phyloP scores from a whole-genome alignment of 2,797 vertebrate genomes.

The Enoplosus armatus region DNA sequence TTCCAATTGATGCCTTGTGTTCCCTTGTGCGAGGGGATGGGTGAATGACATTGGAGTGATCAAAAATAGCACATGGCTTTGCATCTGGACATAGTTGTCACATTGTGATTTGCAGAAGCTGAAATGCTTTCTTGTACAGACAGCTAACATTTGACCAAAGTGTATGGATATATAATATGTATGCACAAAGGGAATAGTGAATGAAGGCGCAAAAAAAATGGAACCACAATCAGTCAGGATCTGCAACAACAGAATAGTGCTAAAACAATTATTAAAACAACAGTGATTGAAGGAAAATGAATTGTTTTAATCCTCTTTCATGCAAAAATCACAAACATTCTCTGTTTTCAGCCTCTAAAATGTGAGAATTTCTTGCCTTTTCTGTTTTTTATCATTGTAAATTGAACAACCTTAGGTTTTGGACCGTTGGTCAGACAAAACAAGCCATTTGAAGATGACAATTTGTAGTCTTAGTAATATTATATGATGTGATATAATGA shows the following conservation, averaged over 20 bases:
- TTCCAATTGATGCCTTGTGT: conserved; percentile 70
- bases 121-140: conserved; percentile 33
- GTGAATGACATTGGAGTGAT: conserved; percentile 66
- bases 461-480: background rate
- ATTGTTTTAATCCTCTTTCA: background rate
- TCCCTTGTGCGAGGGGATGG: conserved; percentile 51
- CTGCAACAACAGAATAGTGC: background rate
- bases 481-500: background rate
- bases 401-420: background rate
- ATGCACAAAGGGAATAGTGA: background rate
- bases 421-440: conserved; percentile 1
- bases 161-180: background rate
- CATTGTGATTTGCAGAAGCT: conserved; percentile 41
- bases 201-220: background rate
- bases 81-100: conserved; percentile 74
- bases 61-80: conserved; percentile 68
- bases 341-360: background rate
- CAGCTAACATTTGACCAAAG: conserved; percentile 14
- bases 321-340: background rate
- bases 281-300: background rate
- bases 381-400: background rate
- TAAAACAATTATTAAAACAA: background rate
- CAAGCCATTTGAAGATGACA: background rate
- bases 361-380: background rate
- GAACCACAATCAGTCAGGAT: background rate